phyloP scores from a whole-genome alignment of 2,797 vertebrate genomes.

The Micromesistius poutassou region DNA sequence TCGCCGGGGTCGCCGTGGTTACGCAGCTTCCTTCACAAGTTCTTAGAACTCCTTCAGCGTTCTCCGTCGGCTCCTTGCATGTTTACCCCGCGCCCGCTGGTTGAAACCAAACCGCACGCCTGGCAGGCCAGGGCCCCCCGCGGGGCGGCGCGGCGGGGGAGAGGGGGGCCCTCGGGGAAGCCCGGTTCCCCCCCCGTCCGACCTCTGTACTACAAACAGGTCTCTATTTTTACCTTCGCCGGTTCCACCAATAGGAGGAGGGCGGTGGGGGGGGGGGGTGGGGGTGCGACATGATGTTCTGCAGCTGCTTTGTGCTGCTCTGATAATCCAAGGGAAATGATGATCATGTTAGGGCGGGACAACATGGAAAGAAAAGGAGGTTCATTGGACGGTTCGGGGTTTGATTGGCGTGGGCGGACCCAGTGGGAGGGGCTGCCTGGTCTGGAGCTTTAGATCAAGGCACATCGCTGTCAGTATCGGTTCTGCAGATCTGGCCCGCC shows the following conservation, averaged over 20 bases:
- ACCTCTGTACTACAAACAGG: constrained; percentile 49
- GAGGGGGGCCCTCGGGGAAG: constrained; percentile 52
- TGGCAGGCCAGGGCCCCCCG: no score
- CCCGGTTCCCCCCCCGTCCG: constrained; percentile 38
- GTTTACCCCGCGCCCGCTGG: constrained; percentile 49
- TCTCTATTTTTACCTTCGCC: constrained; percentile 23
- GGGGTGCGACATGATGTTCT: no score
- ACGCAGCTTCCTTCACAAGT: background rate
- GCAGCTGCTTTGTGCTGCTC: no score
- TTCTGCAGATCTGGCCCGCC: no score
- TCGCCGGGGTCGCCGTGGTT: constrained; percentile 23
- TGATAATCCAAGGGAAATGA: no score
- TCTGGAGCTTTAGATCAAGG: no score
- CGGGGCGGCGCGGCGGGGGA: background rate
- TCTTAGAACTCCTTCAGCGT: constrained; percentile 29
- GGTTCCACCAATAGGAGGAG: constrained; percentile 24
- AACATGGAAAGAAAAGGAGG: background rate
- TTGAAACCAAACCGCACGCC: constrained; percentile 47
- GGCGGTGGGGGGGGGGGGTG: background rate
- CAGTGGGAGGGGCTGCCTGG: background rate
- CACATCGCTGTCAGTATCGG: no score
- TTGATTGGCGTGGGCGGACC: background rate
- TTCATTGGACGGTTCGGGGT: background rate
- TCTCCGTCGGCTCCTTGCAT: constrained; percentile 51
- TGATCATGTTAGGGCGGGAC: no score